phyloP scores from a whole-genome alignment of 1,140 invertebrate genomes.

The Ips typographus region DNA sequence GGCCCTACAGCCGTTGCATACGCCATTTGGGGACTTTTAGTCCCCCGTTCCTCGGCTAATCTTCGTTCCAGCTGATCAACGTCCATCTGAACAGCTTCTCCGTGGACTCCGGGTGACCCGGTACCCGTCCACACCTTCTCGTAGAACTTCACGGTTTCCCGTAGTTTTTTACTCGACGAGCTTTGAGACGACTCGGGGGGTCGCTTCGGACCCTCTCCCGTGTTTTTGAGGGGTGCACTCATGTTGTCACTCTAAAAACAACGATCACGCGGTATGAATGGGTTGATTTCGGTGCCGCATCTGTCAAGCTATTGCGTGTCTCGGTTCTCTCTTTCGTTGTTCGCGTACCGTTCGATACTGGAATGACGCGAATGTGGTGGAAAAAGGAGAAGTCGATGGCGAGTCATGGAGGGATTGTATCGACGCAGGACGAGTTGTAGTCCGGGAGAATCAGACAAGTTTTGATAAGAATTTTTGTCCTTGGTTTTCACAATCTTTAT shows the following conservation, averaged over 20 bases:
- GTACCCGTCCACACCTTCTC: conserved; percentile 71
- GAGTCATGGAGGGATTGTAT: conserved; percentile 37
- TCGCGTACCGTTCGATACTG: conserved; percentile 48
- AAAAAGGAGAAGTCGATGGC: conserved; percentile 35
- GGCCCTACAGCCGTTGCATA: conserved; percentile 35
- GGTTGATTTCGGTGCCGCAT: conserved; percentile 22
- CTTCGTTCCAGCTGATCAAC: conserved; percentile 63
- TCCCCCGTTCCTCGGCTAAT: conserved; percentile 58
- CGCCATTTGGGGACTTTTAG: conserved; percentile 51
- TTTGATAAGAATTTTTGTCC: too few relatives aligned
- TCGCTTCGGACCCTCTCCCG: conserved; percentile 38
- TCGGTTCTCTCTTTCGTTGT: conserved; percentile 20
- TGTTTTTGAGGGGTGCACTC: conserved; percentile 38
- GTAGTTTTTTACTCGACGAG: conserved; percentile 54
- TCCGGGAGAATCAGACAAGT: neutral
- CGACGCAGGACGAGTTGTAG: conserved; percentile 27
- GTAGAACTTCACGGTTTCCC: conserved; percentile 73
- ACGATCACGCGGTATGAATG: neutral
- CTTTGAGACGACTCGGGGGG: conserved; percentile 38
- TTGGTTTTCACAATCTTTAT: too few relatives aligned
- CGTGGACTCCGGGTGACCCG: conserved; percentile 49
- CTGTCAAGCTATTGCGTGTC: conserved; percentile 31
- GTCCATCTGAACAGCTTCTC: conserved; percentile 59
- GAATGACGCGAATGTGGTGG: conserved; percentile 30
- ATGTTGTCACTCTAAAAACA: conserved; percentile 31